Percentiles rank a stretch among this genome's conserved stretches.
Conservation (phyloP, 1,140 invertebrate genomes). For the Tigriopus japonicus region DNA sequence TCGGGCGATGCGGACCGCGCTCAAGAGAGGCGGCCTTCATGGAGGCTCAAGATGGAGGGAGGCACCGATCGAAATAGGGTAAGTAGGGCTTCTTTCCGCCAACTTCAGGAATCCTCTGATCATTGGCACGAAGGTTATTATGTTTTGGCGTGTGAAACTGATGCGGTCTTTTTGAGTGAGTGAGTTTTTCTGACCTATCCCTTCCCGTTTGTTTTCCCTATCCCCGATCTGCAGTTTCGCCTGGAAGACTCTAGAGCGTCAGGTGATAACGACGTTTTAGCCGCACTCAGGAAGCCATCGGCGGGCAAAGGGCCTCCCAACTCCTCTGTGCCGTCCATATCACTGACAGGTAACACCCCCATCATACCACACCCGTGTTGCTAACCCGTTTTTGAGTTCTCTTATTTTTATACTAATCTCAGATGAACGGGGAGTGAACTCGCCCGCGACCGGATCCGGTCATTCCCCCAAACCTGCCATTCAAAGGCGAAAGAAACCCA, state of each 20-base stretch:
- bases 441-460: too few species aligned
- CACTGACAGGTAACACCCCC: too few species aligned
- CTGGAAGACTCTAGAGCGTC: background rate
- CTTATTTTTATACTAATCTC: too few species aligned
- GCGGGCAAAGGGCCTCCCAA: conserved; percentile 2
- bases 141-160: too few species aligned
- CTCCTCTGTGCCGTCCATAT: background rate
- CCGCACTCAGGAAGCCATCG: background rate
- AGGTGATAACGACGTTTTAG: background rate
- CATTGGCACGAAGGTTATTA: too few species aligned
- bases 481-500: conserved; percentile 24
- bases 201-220: background rate
- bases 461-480: conserved; percentile 15
- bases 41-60: conserved; percentile 68
- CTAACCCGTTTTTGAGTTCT: too few species aligned
- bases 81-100: background rate
- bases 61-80: conserved; percentile 44
- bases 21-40: conserved; percentile 60
- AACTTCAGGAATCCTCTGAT: background rate
- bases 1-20: conserved; percentile 14
- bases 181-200: background rate
- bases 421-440: too few species aligned
- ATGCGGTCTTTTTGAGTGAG: too few species aligned
- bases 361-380: too few species aligned
- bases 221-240: background rate